Conservation (phyloP, 2,113 vertebrate genomes). For the Bubalus kerabau region DNA sequence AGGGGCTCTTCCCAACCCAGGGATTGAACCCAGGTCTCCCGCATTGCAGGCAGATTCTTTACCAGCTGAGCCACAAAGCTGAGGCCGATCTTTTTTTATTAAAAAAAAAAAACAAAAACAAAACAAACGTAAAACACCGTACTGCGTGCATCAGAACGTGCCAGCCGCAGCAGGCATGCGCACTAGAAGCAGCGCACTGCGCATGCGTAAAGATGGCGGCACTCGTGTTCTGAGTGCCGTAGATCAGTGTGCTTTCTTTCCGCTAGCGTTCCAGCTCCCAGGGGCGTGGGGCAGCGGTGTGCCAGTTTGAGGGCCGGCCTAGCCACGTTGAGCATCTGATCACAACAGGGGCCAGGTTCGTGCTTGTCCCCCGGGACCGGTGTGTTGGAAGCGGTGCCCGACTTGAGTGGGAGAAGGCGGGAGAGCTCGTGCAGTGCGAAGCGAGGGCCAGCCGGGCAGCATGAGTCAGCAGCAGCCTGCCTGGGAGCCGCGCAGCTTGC, state of each 20-base stretch:
- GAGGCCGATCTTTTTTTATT: neutral
- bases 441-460: neutral
- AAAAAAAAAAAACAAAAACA: neutral
- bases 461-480: neutral
- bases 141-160: neutral
- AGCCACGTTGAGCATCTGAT: neutral
- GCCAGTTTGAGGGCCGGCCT: neutral
- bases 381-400: neutral
- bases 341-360: neutral
- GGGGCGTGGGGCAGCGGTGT: neutral
- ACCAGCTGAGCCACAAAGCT: neutral
- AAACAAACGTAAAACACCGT: neutral
- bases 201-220: neutral
- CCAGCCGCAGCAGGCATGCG: neutral
- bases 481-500: neutral
- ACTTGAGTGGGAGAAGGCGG: neutral
- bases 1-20: neutral
- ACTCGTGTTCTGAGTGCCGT: neutral
- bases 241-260: neutral
- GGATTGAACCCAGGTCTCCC: neutral
- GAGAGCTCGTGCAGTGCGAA: neutral
- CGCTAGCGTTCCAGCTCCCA: neutral
- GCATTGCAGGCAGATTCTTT: neutral
- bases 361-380: neutral
- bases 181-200: neutral